Percentiles rank a stretch among this genome's conserved stretches.
phyloP scores from a whole-genome alignment of 2,888 invertebrate species.

The Plagiodera versicolora region DNA sequence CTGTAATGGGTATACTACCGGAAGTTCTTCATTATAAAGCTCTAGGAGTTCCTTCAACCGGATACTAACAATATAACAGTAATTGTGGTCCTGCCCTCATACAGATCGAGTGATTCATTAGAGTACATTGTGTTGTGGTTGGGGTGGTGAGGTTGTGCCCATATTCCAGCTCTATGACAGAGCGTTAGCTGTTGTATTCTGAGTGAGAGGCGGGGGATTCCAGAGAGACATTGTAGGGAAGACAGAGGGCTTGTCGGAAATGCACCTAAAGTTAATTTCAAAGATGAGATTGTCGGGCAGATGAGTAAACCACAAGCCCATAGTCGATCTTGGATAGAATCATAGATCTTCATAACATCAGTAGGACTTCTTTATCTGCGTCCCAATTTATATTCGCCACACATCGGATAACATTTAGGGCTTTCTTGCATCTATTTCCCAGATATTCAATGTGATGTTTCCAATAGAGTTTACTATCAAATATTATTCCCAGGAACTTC shows the following conservation, averaged over 20 bases:
- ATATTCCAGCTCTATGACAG: neutral
- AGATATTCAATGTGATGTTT: neutral
- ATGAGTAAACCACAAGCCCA: neutral
- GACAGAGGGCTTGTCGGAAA: neutral
- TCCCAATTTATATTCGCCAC: neutral
- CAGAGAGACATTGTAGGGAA: neutral
- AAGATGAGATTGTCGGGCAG: neutral
- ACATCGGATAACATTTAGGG: neutral
- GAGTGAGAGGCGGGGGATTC: neutral
- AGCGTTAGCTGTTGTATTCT: neutral
- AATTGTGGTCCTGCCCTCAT: neutral
- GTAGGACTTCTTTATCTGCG: neutral
- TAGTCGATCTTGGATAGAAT: neutral
- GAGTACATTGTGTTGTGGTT: neutral
- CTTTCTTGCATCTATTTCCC: neutral
- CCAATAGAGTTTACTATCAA: neutral
- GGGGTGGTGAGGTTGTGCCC: neutral
- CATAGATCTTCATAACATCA: neutral
- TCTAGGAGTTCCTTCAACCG: neutral
- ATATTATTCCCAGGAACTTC: neutral
- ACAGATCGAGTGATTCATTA: neutral
- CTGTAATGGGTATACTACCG: neutral
- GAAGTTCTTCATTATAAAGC: neutral
- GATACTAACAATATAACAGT: neutral
- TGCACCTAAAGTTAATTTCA: neutral